A percentile compares a stretch with the other conserved stretches of the same genome.
Conservation (phyloP, 2,113 vertebrate genomes). For the Sander lucioperca region DNA sequence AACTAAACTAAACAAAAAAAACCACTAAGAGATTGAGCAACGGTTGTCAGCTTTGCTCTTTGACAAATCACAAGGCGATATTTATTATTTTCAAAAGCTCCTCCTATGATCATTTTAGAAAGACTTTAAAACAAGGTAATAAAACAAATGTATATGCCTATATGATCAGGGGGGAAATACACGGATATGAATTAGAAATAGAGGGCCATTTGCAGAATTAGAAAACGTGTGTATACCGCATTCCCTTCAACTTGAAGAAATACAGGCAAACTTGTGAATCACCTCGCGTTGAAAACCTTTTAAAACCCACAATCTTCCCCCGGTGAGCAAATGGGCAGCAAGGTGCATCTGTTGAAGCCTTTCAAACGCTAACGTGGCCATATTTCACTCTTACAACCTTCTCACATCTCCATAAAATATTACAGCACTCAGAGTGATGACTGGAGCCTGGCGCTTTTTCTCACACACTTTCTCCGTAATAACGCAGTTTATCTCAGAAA, state of each 20-base stretch:
- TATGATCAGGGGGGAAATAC: slow-evolving; percentile 47
- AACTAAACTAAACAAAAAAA: background rate
- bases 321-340: slow-evolving; percentile 71
- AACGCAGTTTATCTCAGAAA: slow-evolving; percentile 53
- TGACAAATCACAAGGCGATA: background rate
- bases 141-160: slow-evolving; percentile 22
- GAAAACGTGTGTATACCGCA: slow-evolving; percentile 42
- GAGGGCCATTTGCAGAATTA: slow-evolving; percentile 65
- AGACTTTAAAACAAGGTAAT: slow-evolving; percentile 46
- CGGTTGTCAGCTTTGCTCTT: background rate
- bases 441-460: slow-evolving; percentile 45
- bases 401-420: slow-evolving; percentile 84
- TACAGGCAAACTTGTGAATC: slow-evolving; percentile 73
- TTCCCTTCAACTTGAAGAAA: slow-evolving; percentile 57
- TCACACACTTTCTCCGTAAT: slow-evolving; percentile 50
- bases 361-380: slow-evolving; percentile 72
- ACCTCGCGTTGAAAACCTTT: slow-evolving; percentile 72
- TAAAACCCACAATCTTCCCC: slow-evolving; percentile 66
- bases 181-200: slow-evolving; percentile 56
- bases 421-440: slow-evolving; percentile 81
- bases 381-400: slow-evolving; percentile 81
- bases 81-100: slow-evolving; percentile 3
- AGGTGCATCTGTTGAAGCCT: slow-evolving; percentile 73
- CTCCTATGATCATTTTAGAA: slow-evolving; percentile 52
- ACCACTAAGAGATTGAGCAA: background rate